Evolutionary conservation across 2,797 vertebrate genomes (phyloP).

Genomic region (Otolemur crassicaudatus): DNA sequence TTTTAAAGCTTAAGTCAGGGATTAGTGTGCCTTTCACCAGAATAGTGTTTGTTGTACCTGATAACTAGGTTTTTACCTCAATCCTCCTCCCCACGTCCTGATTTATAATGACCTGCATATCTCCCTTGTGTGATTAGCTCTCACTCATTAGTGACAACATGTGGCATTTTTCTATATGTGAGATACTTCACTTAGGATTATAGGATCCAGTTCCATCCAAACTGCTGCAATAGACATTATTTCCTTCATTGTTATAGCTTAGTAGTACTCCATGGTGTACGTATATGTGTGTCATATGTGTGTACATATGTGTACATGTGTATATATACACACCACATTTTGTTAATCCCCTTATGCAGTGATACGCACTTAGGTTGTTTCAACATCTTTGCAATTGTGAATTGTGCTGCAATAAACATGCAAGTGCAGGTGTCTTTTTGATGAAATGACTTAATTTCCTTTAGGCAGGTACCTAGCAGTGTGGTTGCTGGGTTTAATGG

Average conservation of each 20-base stretch:
- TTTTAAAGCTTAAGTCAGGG: not conserved
- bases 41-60: not conserved
- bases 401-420: not conserved
- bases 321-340: not conserved
- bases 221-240: not conserved
- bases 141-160: not conserved
- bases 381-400: not conserved
- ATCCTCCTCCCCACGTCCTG: not conserved
- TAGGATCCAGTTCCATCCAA: not conserved
- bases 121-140: not conserved
- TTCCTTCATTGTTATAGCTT: not conserved
- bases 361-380: not conserved
- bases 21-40: not conserved
- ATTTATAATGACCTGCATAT: not conserved
- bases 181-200: not conserved
- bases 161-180: not conserved
- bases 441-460: not conserved
- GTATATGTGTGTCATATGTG: no score
- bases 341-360: not conserved
- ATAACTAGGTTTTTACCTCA: not conserved
- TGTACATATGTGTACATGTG: no score
- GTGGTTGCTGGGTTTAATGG: not conserved
- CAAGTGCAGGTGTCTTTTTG: not conserved
- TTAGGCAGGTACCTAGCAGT: not conserved
- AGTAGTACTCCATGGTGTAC: not conserved